A percentile compares a stretch with the other conserved stretches of the same genome.
phyloP scores from a whole-genome alignment of 1,140 invertebrate species.

The Pygmarrhopalites habei region DNA sequence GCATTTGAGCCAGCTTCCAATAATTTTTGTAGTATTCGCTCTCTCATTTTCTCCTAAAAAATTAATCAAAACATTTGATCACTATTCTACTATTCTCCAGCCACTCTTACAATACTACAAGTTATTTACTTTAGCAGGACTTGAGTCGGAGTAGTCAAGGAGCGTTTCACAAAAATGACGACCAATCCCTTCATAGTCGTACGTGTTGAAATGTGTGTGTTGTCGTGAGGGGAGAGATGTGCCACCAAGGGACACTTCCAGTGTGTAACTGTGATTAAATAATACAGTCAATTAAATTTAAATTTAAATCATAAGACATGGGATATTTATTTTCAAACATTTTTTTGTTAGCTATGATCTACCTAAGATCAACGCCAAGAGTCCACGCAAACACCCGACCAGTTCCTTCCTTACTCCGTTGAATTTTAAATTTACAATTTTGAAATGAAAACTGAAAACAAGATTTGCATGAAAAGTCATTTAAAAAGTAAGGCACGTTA shows the following conservation, averaged over 20 bases:
- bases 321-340: not conserved
- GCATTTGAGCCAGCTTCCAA: conserved; percentile 75
- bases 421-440: conserved; percentile 86
- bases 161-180: conserved; percentile 85
- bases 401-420: conserved; percentile 86
- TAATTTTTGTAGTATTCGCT: conserved; percentile 69
- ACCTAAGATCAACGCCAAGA: conserved; percentile 74
- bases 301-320: no score
- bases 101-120: not conserved
- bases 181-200: conserved; percentile 75
- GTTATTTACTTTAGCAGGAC: conserved; percentile 17
- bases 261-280: conserved; percentile 65
- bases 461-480: not conserved
- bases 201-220: conserved; percentile 75
- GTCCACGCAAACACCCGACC: conserved; percentile 88
- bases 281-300: not conserved
- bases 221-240: conserved; percentile 64
- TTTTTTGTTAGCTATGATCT: not conserved
- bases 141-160: conserved; percentile 52
- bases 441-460: conserved; percentile 78
- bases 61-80: no score
- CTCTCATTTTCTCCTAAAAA: conserved; percentile 62
- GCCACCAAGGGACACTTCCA: conserved; percentile 89
- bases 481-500: not conserved
- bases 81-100: not conserved